phyloP scores from a whole-genome alignment of 2,888 invertebrate genomes.

The Tachina fera region DNA sequence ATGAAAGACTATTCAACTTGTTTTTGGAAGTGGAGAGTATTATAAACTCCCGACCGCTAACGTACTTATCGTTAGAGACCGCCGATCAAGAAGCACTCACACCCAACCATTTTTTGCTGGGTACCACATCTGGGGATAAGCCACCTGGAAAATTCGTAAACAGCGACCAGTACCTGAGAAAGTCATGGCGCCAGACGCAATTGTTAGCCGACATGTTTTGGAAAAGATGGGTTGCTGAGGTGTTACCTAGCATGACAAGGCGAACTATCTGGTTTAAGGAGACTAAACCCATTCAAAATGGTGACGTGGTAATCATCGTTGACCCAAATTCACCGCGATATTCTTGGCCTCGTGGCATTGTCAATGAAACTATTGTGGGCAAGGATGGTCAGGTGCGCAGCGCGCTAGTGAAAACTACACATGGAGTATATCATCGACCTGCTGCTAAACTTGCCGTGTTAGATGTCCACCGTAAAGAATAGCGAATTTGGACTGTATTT shows the following conservation, averaged over 20 bases:
- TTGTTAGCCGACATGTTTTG: constrained; percentile 15
- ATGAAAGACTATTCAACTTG: no score
- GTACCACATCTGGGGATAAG: constrained; percentile 7
- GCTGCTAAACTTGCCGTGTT: no score
- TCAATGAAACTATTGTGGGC: background rate
- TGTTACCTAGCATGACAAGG: constrained; percentile 1
- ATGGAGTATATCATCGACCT: no score
- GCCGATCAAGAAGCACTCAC: constrained; percentile 10
- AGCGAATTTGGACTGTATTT: no score
- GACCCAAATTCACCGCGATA: constrained; percentile 9
- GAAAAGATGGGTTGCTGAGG: constrained; percentile 5
- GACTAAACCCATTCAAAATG: background rate
- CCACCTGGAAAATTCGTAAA: constrained; percentile 5
- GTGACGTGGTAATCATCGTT: background rate
- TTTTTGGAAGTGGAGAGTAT: background rate
- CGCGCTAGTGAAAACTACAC: no score
- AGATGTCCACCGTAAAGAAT: no score
- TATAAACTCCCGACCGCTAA: background rate
- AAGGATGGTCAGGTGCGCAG: no score
- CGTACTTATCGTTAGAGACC: background rate
- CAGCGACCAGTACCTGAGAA: constrained; percentile 17
- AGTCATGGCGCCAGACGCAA: constrained; percentile 18
- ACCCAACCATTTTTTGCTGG: constrained; percentile 10
- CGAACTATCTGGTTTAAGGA: constrained; percentile 11
- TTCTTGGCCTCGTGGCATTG: constrained; percentile 1